Evolutionary conservation across 2,888 invertebrate genomes (phyloP).

Genomic region (Myathropa florea): DNA sequence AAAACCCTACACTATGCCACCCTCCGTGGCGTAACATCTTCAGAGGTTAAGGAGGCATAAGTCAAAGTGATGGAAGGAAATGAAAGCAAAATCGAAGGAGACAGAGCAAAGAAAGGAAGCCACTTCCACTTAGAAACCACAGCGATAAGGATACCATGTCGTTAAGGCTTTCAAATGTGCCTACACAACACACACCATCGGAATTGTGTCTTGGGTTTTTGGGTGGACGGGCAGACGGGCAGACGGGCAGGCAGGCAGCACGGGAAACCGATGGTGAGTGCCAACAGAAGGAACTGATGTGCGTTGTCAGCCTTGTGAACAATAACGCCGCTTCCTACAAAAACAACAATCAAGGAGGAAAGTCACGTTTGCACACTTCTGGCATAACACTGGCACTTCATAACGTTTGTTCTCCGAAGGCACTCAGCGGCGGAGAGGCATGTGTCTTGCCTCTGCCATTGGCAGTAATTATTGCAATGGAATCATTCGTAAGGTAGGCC

Average conservation of each 20-base stretch:
- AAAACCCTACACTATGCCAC: conserved; percentile 14
- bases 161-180: conserved; percentile 42
- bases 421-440: conserved; percentile 17
- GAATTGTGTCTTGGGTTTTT: background rate
- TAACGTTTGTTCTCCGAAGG: conserved; percentile 29
- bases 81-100: conserved; percentile 21
- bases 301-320: conserved; percentile 43
- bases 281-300: conserved; percentile 1
- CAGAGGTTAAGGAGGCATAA: conserved; percentile 64
- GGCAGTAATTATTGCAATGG: conserved; percentile 40
- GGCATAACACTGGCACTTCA: conserved; percentile 38
- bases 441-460: conserved; percentile 2
- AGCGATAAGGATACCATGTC: conserved; percentile 55
- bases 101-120: background rate
- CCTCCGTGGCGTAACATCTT: conserved; percentile 43
- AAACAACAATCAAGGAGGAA: conserved; percentile 60
- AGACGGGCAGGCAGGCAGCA: too few relatives aligned
- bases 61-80: conserved; percentile 58
- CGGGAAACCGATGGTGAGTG: background rate
- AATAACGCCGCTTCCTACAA: conserved; percentile 32
- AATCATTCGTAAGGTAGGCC: background rate
- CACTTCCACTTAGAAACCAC: conserved; percentile 47
- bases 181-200: background rate
- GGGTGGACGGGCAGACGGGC: background rate
- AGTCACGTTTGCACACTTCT: conserved; percentile 63